Evolutionary conservation across 2,113 vertebrate species (phyloP).

Genomic region (Oryzias javanicus): DNA sequence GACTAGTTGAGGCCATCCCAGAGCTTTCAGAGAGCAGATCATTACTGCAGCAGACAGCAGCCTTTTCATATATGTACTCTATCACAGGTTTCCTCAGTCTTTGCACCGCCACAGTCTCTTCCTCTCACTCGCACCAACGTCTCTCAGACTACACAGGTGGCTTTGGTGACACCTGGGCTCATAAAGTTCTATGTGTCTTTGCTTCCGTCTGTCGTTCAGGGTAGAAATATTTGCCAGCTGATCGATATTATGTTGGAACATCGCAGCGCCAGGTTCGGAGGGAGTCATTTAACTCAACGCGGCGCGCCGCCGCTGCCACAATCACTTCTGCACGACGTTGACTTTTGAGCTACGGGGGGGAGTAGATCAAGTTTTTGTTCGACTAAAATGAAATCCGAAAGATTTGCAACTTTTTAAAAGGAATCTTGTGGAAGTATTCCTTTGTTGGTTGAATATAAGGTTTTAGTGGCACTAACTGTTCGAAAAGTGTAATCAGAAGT

Average conservation of each 20-base stretch:
- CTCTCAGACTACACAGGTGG: slow-evolving; percentile 41
- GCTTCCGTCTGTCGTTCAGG: slow-evolving; percentile 27
- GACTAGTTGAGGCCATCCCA: slow-evolving; percentile 58
- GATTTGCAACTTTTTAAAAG: slow-evolving; percentile 3
- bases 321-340: slow-evolving; percentile 27
- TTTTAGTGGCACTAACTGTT: too few relatives aligned
- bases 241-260: slow-evolving; percentile 59
- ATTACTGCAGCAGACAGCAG: slow-evolving; percentile 70
- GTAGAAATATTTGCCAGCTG: slow-evolving; percentile 58
- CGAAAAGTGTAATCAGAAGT: too few relatives aligned
- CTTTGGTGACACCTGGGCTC: slow-evolving; percentile 56
- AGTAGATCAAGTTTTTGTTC: slow-evolving; percentile 47
- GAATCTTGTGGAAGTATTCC: too few relatives aligned
- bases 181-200: slow-evolving; percentile 29
- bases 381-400: slow-evolving; percentile 37
- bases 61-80: slow-evolving; percentile 67
- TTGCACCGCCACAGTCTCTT: slow-evolving; percentile 47
- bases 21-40: slow-evolving; percentile 60
- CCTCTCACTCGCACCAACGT: slow-evolving; percentile 9
- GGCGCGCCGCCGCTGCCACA: slow-evolving; percentile 15
- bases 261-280: slow-evolving; percentile 40
- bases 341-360: slow-evolving; percentile 18
- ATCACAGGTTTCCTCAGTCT: slow-evolving; percentile 52
- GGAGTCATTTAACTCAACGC: slow-evolving; percentile 33
- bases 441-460: too few relatives aligned